phyloP scores from a whole-genome alignment of 2,113 vertebrate genomes.

The Phrynosoma platyrhinos region DNA sequence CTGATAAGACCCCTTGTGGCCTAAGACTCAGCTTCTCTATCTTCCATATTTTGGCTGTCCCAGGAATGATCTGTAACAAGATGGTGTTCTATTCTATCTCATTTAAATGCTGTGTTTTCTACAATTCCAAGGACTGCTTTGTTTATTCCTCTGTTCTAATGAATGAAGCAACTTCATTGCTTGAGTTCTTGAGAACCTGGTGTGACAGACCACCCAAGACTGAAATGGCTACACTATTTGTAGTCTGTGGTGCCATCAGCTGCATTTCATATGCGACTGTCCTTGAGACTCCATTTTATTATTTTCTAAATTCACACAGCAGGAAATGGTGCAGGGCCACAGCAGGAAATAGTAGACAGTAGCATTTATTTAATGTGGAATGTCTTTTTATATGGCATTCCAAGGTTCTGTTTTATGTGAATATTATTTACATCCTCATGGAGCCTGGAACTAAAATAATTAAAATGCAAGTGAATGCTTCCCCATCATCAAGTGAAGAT shows the following conservation, averaged over 20 bases:
- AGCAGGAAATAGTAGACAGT: neutral
- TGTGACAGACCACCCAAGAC: conserved; percentile 4
- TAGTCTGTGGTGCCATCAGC: neutral
- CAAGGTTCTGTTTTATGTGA: neutral
- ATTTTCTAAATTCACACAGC: neutral
- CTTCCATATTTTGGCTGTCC: neutral
- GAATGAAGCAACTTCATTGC: neutral
- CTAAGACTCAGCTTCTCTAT: neutral
- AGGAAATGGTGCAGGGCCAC: neutral
- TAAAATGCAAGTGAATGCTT: neutral
- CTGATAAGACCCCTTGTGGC: neutral
- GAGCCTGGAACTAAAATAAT: neutral
- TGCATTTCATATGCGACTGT: conserved; percentile 7
- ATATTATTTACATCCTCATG: neutral
- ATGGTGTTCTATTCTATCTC: neutral
- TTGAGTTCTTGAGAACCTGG: neutral
- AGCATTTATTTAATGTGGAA: conserved; percentile 1
- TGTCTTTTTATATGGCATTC: neutral
- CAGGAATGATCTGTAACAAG: neutral
- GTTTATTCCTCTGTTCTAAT: neutral
- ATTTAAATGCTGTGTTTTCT: neutral
- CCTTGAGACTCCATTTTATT: neutral
- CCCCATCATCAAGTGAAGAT: neutral
- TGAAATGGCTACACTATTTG: neutral
- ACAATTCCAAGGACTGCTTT: neutral